Base-by-base conservation (phyloP, 2,888 invertebrate species). In the Drosophila pegasa region DNA sequence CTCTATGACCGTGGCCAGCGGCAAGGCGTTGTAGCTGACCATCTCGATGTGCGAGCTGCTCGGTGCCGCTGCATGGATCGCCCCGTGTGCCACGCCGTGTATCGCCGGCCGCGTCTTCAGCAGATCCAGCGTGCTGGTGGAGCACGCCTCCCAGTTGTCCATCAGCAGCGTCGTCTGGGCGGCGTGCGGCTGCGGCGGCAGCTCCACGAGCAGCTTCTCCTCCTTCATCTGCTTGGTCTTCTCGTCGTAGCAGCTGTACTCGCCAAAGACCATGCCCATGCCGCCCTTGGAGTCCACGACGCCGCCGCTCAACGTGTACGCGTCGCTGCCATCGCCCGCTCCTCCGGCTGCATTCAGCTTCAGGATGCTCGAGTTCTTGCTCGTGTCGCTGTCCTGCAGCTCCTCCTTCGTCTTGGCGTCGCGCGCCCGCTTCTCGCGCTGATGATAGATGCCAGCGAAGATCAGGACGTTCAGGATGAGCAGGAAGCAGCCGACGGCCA, bases 371-470 rank as follows among this genome's bases (percentile, higher is more conserved):
- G 91, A 90, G 29, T 90, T 91, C 40, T 90, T 90, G 61, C 91
- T 91, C 2, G 96, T 50, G 4, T 96, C 51, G 47, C 91, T 85
- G 27, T 92, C 91, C 66, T 95, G 94, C 18, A 96, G 91, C 83
- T 96, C 96, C 80, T 96, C 96, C 89, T 96, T 96, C 62, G 95
- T 95, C 86, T 96, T 95, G 56, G 95, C 95, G 70, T 95, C 94
- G 51, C 93, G 93, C 73, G 94, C 94, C 54, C 93, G 90, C 81
- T 93, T 87, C 80, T 96, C 97, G 1, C 97, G 94, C 91, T 97
- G 97, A 87, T 97, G 96, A 89, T 97, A 97, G 70, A 97, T 97
- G 2, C 97, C 97, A 45, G 97, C 97, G 87, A 97, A 97, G 79
- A 98, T 97, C 25, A 97, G 93, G 12, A 97, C 95, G 89, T 97